Evolutionary conservation across 2,113 vertebrate species (phyloP), one percentile per base, ranked within the genome.

Genomic region (Rallus limicola): DNA sequence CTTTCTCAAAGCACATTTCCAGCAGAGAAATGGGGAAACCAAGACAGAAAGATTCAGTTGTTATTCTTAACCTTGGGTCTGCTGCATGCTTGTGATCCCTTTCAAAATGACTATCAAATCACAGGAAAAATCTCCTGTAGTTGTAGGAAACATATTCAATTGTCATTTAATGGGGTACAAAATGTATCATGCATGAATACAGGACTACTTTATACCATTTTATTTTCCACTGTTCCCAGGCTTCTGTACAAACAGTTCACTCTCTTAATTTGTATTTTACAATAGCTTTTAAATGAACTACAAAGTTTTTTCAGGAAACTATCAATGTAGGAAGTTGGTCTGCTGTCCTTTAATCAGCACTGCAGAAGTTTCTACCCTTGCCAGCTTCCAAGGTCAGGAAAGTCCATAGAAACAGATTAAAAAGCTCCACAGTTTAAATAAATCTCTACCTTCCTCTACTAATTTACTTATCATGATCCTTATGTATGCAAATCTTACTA

Each of bases 271-370:
- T 42, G 62, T 10, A 34, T 21, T 14, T 72, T 42, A 26, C 20
- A 34, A 28, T 8, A 70, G 19, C n/a, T 71, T 44, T 90, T 72
- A 40, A 46, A 82, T 80, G 24, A 31, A 4, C 28, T 50, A 3
- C 10, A 25, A 13, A 3, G 3, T 36, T 83, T 81, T 25, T 77
- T 68, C 5, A 3, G 70, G 14, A 36, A 55, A 8, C 40, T 85
- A 2, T 6, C 38, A 11, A 10, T 50, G 26, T 4, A n/a, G 28
- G 25, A 81, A 3, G 1, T 50, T 40, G 10, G 4, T 25, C 16
- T 38, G 6, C 2, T 5, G 16, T 58, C 68, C 34, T 82, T 67
- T 48, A 48, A 62, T 10, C 13, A 79, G 26, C 52, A 44, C 18
- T 3, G 11, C 50, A 38, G 21, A 52, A 63, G 5, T 63, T 75